phyloP scores from a whole-genome alignment of 2,797 vertebrate genomes.

The Anabacerthia variegaticeps region DNA sequence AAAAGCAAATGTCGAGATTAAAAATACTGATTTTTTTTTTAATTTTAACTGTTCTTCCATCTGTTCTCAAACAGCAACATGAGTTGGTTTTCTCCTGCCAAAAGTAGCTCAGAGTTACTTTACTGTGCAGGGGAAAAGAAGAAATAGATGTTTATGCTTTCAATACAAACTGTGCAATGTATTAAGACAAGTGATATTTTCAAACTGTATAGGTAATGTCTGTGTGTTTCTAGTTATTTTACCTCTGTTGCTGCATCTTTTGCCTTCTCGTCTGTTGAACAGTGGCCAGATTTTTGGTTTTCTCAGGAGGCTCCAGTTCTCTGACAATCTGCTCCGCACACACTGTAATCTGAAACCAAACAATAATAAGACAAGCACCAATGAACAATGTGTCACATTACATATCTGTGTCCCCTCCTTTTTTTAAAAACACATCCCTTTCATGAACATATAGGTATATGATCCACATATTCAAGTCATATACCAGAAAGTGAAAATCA shows the following conservation, averaged over 20 bases:
- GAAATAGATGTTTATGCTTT: neutral
- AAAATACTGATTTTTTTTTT: neutral
- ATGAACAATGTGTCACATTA: neutral
- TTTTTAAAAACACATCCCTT: neutral
- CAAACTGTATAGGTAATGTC: neutral
- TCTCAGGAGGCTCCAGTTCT: conserved; percentile 86
- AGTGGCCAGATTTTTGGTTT: conserved; percentile 75
- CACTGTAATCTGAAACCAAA: conserved; percentile 82
- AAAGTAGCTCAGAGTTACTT: neutral
- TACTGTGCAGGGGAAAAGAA: neutral
- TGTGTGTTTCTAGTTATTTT: neutral
- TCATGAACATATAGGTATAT: neutral
- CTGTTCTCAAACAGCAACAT: neutral
- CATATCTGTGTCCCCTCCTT: neutral
- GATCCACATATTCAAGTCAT: neutral
- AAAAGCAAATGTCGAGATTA: neutral
- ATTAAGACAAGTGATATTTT: neutral
- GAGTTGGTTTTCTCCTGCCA: neutral
- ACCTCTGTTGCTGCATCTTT: conserved; percentile 81
- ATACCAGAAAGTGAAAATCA: neutral
- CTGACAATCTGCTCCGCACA: conserved; percentile 86
- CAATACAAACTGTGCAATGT: neutral
- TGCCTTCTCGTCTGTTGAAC: conserved; percentile 89
- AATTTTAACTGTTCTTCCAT: neutral
- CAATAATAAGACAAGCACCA: neutral